Conservation (phyloP, 1,140 invertebrate species). For the Homalodisca vitripennis region DNA sequence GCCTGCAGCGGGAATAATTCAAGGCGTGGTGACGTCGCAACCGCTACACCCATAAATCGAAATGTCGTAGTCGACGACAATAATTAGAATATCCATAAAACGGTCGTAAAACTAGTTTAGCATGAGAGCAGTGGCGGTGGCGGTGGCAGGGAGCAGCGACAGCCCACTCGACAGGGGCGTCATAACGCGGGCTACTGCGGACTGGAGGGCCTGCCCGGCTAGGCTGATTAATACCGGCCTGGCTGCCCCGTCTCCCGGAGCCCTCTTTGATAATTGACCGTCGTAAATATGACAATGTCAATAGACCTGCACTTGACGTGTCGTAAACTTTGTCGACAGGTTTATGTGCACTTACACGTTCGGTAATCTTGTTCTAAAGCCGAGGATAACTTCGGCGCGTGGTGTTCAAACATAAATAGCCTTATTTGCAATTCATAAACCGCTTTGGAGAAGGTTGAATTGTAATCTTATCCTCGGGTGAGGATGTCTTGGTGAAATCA, state of each 20-base stretch:
- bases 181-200: neutral
- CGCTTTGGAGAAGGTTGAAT: no score
- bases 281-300: conserved; percentile 23
- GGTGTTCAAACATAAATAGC: no score
- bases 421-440: no score
- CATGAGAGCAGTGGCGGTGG: no score
- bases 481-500: no score
- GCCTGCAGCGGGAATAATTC: no score
- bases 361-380: no score
- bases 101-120: conserved; percentile 5
- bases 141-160: no score
- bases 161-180: no score
- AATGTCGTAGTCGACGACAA: neutral
- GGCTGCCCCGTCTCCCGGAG: neutral
- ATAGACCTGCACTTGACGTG: neutral
- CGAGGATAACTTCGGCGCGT: no score
- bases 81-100: conserved; percentile 23
- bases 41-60: neutral
- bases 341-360: conserved; percentile 6
- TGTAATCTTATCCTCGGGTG: no score
- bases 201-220: no score
- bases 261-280: neutral
- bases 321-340: neutral
- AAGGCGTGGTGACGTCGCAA: neutral
- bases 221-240: neutral